Conservation (phyloP, 2,113 vertebrate genomes). For the Dasyurus viverrinus region DNA sequence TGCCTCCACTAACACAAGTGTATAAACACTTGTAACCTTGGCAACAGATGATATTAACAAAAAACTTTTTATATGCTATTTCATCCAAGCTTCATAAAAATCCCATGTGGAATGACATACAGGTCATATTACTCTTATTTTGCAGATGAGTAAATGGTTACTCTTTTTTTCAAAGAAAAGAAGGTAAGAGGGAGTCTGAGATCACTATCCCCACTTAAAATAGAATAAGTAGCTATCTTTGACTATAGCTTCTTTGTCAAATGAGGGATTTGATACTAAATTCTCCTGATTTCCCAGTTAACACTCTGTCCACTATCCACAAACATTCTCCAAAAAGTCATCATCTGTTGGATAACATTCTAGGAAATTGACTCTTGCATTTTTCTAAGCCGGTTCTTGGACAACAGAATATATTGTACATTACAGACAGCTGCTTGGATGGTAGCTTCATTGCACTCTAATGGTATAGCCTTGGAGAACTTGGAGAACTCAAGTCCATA, state of each 20-base stretch:
- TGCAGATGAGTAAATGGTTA: not conserved
- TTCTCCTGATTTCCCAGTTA: not conserved
- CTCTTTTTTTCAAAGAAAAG: not conserved
- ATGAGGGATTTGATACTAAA: not conserved
- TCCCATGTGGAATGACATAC: too few relatives aligned
- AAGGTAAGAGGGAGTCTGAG: not conserved
- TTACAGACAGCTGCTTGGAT: not conserved
- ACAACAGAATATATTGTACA: not conserved
- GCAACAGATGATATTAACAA: not conserved
- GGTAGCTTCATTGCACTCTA: not conserved
- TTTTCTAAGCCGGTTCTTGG: not conserved
- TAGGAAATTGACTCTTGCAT: not conserved
- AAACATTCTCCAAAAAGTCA: not conserved
- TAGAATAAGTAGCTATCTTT: not conserved
- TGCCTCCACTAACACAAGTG: not conserved
- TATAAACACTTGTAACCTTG: not conserved
- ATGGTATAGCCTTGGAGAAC: not conserved
- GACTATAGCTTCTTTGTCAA: not conserved
- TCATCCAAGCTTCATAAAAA: not conserved
- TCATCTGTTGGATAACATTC: not conserved
- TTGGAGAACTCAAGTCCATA: not conserved
- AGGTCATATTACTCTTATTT: not conserved
- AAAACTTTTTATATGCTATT: not conserved
- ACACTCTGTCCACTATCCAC: not conserved
- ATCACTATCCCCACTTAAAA: not conserved